These are phyloP conservation scores for Acronicta aceris DNA, from an alignment of 2,888 invertebrate genomes.

Conservation along the genomic window DNA sequence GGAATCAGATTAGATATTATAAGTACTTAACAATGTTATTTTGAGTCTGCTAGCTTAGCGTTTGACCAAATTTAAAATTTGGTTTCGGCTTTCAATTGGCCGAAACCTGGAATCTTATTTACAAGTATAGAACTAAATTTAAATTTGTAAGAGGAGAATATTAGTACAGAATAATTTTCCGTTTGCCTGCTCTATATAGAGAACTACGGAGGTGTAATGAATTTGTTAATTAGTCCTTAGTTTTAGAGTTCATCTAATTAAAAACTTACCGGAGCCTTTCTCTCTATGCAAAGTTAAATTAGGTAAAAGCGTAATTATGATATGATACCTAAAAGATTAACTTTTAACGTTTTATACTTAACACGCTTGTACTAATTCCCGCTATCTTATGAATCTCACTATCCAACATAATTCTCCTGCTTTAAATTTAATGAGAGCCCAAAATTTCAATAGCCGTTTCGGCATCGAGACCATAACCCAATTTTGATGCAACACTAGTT, in stretches of 20 bases:
- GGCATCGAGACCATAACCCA: constrained; percentile 23
- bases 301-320: not conserved
- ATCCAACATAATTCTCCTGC: no score
- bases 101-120: constrained; percentile 2
- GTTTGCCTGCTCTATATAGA: not conserved
- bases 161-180: not conserved
- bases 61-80: constrained; percentile 15
- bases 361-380: no score
- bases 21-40: constrained; percentile 24
- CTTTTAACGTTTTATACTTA: not conserved
- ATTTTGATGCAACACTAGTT: constrained; percentile 24
- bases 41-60: constrained; percentile 21
- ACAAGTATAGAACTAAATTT: not conserved
- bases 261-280: not conserved
- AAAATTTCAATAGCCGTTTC: constrained; percentile 9
- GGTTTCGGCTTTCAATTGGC: constrained; percentile 25
- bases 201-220: not conserved
- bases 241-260: not conserved
- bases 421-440: constrained; percentile 4
- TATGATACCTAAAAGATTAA: not conserved
- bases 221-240: not conserved
- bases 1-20: constrained; percentile 22
- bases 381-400: not conserved
- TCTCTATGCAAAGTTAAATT: not conserved
- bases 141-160: not conserved